Conservation (phyloP, 2,797 vertebrate genomes). For the Poeciliopsis paucimaculata region DNA sequence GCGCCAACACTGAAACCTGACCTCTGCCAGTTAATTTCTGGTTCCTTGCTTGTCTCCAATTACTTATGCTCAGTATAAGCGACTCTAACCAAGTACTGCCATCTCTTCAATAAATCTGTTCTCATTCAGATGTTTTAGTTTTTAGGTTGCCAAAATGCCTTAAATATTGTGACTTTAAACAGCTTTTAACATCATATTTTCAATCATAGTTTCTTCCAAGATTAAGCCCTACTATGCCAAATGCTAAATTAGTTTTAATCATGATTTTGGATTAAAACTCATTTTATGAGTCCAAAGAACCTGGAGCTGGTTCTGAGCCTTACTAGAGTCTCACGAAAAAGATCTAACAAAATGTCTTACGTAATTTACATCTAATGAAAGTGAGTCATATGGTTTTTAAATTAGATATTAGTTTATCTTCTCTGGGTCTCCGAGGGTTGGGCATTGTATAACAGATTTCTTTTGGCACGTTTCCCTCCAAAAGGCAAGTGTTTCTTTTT, state of each 20-base stretch:
- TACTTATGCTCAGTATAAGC: too few relatives aligned
- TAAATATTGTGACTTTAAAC: background rate
- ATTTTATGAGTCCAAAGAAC: background rate
- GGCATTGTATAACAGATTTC: background rate
- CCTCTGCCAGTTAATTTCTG: too few relatives aligned
- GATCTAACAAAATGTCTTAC: background rate
- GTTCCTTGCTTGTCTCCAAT: too few relatives aligned
- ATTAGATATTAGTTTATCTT: conserved; percentile 5
- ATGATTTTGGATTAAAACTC: background rate
- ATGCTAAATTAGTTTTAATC: background rate
- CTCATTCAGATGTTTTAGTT: background rate
- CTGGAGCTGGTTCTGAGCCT: background rate
- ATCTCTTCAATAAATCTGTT: background rate
- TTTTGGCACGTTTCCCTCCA: background rate
- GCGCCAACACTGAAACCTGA: background rate
- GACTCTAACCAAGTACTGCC: background rate
- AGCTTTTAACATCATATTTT: background rate
- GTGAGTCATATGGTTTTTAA: background rate
- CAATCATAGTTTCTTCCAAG: background rate
- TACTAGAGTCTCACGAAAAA: background rate
- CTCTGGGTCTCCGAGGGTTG: background rate
- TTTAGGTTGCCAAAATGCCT: background rate
- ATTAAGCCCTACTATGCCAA: background rate
- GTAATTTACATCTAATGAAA: background rate
- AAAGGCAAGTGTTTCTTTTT: conserved; percentile 6